Percentiles rank a stretch among this genome's conserved stretches.
Conservation (phyloP, 2,113 vertebrate genomes). For the Strix aluco region DNA sequence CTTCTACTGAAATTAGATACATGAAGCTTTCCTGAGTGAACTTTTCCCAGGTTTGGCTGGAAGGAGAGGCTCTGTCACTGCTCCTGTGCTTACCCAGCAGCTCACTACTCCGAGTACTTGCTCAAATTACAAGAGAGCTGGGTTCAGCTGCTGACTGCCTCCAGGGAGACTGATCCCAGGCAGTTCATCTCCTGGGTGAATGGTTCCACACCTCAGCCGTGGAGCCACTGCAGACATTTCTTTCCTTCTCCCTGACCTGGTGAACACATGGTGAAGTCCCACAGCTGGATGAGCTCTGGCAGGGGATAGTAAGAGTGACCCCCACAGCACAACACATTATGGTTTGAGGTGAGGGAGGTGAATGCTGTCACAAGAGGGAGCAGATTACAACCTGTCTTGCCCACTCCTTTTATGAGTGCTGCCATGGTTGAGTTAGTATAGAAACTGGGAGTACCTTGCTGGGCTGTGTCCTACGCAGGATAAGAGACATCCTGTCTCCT, state of each 20-base stretch:
- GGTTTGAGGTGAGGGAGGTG: not conserved
- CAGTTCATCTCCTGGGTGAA: not conserved
- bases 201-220: not conserved
- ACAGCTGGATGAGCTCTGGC: not conserved
- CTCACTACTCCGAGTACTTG: not conserved
- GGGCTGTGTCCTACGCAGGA: not conserved
- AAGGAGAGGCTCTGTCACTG: not conserved
- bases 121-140: not conserved
- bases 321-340: rapidly evolving
- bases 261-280: not conserved
- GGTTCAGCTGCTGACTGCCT: not conserved
- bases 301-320: not conserved
- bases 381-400: not conserved
- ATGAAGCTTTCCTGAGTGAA: not conserved
- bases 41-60: not conserved
- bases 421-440: not conserved
- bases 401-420: not conserved
- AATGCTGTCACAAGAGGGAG: not conserved
- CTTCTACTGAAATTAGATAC: not conserved
- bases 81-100: not conserved
- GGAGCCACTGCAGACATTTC: not conserved
- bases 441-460: not conserved
- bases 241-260: not conserved
- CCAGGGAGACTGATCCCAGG: not conserved
- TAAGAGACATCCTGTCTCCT: not conserved